Base-by-base conservation (phyloP, 2,113 vertebrate species). In the Semnopithecus entellus region DNA sequence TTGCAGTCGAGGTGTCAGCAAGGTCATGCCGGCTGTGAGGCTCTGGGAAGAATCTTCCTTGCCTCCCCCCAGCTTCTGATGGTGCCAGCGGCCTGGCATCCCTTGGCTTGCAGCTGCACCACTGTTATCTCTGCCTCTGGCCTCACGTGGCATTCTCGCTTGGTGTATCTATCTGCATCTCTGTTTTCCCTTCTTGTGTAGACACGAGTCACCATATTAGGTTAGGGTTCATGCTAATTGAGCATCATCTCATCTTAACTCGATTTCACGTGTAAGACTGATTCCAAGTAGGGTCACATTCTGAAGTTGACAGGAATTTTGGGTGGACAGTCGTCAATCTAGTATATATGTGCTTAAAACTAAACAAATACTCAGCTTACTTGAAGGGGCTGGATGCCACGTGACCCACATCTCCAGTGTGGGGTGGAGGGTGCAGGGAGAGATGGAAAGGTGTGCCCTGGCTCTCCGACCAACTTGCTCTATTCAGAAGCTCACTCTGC, bases 111-210 rank as follows among this genome's bases (percentile, higher is more conserved):
- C n/a, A 43, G 50, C 52, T 43, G 70, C 38, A 43, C 43, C 27
- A 2, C 32, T 22, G 13, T 1, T 3, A 3, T 72, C 64, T 45
- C 70, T 70, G 85, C 64, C 50, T 88, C 50, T 45, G 32, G 11
- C 85, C 8, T 25, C 23, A 11, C 4, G 0, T 52, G 57, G 45
- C 2, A 0, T 18, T 35, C 25, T 20, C 22, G 38, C 8, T 45
- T 40, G 35, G 23, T 72, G 23, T 16, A 7, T 88, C n/a, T 72
- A 13, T 73, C n/a, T 52, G 13, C 1, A 3, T 45, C 35, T 45
- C 25, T 11, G 12, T 16, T 32, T 48, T 43, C 23, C 13, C 35
- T 94, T 94, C 64, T 59, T 3, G 20, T 35, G 4, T 20, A 17
- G 18, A 72, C 32, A 48, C 52, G 23, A 55, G 23, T 61, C 40